A percentile compares a stretch with the other conserved stretches of the same genome.
Conservation (phyloP, 2,888 invertebrate species). For the Zeuzera pyrina region DNA sequence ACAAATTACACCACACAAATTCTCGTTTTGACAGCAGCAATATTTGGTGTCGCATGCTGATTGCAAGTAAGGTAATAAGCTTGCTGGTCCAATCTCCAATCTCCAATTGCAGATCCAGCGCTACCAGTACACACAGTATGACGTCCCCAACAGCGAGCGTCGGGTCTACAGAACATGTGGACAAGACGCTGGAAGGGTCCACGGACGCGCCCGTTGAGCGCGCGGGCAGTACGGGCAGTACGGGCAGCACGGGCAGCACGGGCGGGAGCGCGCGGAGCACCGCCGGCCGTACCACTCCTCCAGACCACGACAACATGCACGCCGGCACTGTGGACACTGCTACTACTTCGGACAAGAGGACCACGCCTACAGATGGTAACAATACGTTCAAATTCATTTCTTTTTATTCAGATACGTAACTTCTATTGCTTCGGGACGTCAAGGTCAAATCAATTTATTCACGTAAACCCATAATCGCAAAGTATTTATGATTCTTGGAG, state of each 20-base stretch:
- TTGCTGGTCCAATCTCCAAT: too few species aligned
- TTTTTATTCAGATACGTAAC: too few species aligned
- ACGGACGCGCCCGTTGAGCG: slow-evolving; percentile 23
- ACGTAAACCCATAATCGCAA: too few species aligned
- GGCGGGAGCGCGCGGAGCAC: slow-evolving; percentile 19
- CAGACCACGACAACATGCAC: slow-evolving; percentile 59
- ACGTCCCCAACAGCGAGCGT: slow-evolving; percentile 41
- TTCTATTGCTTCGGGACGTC: too few species aligned
- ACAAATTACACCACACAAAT: too few species aligned
- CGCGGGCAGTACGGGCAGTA: slow-evolving; percentile 24
- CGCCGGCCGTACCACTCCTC: slow-evolving; percentile 34
- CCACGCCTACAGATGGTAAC: slow-evolving; percentile 55
- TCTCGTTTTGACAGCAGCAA: too few species aligned
- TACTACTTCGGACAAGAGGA: slow-evolving; percentile 39
- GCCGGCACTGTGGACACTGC: slow-evolving; percentile 43
- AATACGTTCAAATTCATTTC: too few species aligned
- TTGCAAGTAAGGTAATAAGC: too few species aligned
- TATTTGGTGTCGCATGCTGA: too few species aligned
- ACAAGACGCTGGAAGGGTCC: slow-evolving; percentile 35
- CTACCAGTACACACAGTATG: slow-evolving; percentile 54
- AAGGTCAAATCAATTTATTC: too few species aligned
- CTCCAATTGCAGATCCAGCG: slow-evolving; percentile 48
- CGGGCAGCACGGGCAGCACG: slow-evolving; percentile 20
- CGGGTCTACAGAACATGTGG: slow-evolving; percentile 41
- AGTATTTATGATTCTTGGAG: too few species aligned